phyloP scores from a whole-genome alignment of 2,888 invertebrate species.

The Caenorhabditis doughertyi region DNA sequence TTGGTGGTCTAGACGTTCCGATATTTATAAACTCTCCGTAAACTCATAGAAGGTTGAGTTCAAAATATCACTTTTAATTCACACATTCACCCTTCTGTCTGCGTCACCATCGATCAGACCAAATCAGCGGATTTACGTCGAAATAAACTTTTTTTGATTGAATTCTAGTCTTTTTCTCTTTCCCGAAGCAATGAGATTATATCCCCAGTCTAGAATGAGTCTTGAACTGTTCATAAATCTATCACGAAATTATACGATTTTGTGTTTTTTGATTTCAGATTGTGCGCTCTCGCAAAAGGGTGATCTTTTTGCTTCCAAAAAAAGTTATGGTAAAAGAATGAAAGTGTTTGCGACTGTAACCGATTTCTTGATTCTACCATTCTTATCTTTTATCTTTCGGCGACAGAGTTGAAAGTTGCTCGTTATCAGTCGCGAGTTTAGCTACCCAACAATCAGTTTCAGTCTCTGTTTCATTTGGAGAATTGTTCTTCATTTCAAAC shows the following conservation, averaged over 20 bases:
- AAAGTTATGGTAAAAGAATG: too few relatives aligned
- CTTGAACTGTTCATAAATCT: slow-evolving; percentile 23
- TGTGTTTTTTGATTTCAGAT: background rate
- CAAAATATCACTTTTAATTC: slow-evolving; percentile 3
- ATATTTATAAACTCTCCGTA: background rate
- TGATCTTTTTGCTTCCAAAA: too few relatives aligned
- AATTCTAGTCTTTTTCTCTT: slow-evolving; percentile 19
- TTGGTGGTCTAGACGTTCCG: background rate
- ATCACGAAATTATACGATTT: background rate
- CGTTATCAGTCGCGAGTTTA: too few relatives aligned
- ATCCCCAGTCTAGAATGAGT: slow-evolving; percentile 8
- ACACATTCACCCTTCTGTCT: background rate
- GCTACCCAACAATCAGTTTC: too few relatives aligned
- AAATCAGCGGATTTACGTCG: slow-evolving; percentile 14
- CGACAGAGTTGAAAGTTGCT: too few relatives aligned
- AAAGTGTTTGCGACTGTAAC: too few relatives aligned
- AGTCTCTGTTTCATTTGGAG: too few relatives aligned
- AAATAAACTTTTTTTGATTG: slow-evolving; percentile 24
- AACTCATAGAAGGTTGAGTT: background rate
- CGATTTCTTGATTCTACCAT: too few relatives aligned
- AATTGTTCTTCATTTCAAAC: too few relatives aligned
- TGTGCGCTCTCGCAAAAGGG: too few relatives aligned
- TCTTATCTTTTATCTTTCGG: too few relatives aligned
- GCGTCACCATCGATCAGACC: background rate
- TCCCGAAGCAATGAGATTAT: slow-evolving; percentile 11